Evolutionary conservation across 2,797 vertebrate genomes (phyloP), one percentile per base, ranked within the genome.

Genomic region (Hemibagrus guttatus): DNA sequence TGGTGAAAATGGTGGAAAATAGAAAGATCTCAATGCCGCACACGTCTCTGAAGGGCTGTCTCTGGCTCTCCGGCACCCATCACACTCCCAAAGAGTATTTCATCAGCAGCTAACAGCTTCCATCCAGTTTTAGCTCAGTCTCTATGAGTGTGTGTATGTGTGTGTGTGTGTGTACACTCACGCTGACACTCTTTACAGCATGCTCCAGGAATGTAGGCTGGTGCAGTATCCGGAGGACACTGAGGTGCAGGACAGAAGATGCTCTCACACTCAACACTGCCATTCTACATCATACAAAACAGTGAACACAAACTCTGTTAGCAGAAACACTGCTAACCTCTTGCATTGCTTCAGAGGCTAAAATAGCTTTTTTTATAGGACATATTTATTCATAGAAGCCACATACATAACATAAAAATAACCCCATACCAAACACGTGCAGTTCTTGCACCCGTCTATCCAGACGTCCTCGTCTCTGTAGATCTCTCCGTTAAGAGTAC

Each of bases 141-240:
- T 81, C 63, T 21, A 54, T 80, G 85, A 17, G 28, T 52, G 80
- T 74, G 80, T 31, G 71, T 68, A 23, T 75, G 72, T 84, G 66
- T 54, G 49, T 39, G 46, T 26, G 39, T 58, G 54, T 80, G 71
- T 84, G 81, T 69, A 13, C 88, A 94, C 97, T 97, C 92, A 97
- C 97, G 87, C 87, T 95, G 96, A 88, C 97, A 97, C 90, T 97
- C 96, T 89, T 97, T 97, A 91, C 97, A 97, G 93, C 97, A 97
- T 72, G 94, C 95, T 88, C 95, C 96, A 84, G 96, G 94, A 92
- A 97, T 94, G 8, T 96, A 97, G 0, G 95, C 89, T 68, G 94
- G 96, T 35, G 96, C 95, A 16, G 94, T 95, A 89, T 95, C 95
- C 5, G 91, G 92, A 0, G 96, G 94, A 66, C 97, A 97, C 69